Conservation (phyloP, 2,797 vertebrate genomes). For the Mormyrus hasselquistii region DNA sequence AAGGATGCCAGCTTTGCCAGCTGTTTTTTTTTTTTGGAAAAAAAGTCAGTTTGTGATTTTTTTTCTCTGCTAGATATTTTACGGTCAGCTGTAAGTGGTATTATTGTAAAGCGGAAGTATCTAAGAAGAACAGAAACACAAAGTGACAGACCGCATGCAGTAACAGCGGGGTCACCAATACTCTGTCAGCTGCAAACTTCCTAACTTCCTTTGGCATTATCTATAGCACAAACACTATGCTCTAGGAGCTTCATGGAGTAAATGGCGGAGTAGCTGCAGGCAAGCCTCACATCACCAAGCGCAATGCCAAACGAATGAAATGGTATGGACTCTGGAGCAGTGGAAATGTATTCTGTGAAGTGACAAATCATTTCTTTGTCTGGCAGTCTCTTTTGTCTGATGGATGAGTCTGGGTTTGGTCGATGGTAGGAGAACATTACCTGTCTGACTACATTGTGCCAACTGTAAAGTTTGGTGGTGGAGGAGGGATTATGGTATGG, state of each 20-base stretch:
- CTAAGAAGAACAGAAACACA: background rate
- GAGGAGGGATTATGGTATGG: background rate
- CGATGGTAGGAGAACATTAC: background rate
- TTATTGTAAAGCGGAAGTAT: background rate
- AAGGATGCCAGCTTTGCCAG: background rate
- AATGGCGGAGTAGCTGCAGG: background rate
- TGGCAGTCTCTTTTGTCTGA: background rate
- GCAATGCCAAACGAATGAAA: background rate
- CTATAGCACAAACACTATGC: background rate
- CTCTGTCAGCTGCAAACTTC: background rate
- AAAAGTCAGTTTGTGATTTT: background rate
- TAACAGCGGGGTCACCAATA: background rate
- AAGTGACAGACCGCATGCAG: background rate
- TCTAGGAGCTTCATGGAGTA: background rate
- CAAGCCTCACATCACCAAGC: background rate
- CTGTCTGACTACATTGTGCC: background rate
- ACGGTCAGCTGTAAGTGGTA: background rate
- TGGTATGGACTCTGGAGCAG: background rate
- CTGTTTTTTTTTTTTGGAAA: background rate
- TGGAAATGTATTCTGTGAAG: background rate
- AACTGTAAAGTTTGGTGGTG: background rate
- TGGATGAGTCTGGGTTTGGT: background rate
- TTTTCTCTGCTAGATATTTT: background rate
- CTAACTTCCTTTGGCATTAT: background rate
- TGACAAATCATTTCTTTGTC: background rate